Evolutionary conservation across 1,140 invertebrate species (phyloP).

Genomic region (Trichonephila inaurata): DNA sequence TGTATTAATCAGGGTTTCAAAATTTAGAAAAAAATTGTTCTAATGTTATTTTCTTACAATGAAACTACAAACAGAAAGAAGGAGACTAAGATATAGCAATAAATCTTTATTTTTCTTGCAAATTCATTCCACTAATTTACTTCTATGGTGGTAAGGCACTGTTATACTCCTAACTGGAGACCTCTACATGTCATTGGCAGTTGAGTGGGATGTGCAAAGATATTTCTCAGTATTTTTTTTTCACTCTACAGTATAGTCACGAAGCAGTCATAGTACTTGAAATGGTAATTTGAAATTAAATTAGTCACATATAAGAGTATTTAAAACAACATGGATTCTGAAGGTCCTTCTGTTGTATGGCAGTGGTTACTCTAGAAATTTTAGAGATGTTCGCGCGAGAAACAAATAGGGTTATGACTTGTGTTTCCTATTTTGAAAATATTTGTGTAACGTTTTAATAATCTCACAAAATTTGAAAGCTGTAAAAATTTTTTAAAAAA

Average conservation of each 20-base stretch:
- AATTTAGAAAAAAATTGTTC: no score
- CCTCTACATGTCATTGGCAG: slow-evolving; percentile 15
- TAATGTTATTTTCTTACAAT: no score
- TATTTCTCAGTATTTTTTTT: neutral
- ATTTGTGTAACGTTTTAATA: no score
- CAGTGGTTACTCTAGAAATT: neutral
- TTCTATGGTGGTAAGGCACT: slow-evolving; percentile 40
- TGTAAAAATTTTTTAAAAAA: no score
- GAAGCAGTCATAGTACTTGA: neutral
- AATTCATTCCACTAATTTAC: slow-evolving; percentile 27
- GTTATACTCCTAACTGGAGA: neutral
- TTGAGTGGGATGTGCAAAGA: slow-evolving; percentile 10
- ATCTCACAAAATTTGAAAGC: no score
- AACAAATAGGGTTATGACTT: no score
- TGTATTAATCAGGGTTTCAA: no score
- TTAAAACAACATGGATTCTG: neutral
- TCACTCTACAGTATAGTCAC: neutral
- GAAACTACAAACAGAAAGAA: neutral
- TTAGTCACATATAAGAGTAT: neutral
- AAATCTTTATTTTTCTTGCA: slow-evolving; percentile 29
- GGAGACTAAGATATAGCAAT: neutral
- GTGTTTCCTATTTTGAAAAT: no score
- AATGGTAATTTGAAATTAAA: neutral
- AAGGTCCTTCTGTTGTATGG: neutral
- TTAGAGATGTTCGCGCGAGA: no score